phyloP scores from a whole-genome alignment of 2,113 vertebrate species.

The Cnemophilus loriae region DNA sequence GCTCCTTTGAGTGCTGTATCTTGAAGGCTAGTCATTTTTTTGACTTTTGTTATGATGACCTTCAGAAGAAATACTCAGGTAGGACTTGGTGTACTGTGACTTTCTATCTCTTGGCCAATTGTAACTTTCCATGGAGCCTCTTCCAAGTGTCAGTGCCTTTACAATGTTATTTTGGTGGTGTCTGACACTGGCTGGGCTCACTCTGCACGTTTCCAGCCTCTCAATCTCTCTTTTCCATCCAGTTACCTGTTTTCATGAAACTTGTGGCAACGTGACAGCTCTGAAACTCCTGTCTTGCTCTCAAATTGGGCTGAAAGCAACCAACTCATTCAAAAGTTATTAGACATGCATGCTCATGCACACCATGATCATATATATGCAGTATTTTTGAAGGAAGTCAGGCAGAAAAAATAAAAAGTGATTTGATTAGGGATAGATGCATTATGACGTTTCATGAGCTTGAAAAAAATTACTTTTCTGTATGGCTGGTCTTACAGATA shows the following conservation, averaged over 20 bases:
- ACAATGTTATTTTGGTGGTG: neutral
- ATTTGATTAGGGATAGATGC: conserved; percentile 20
- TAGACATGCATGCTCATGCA: conserved; percentile 30
- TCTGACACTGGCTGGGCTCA: neutral
- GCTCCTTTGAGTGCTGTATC: neutral
- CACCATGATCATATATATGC: neutral
- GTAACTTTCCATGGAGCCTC: neutral
- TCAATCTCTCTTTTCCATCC: neutral
- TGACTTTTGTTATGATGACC: neutral
- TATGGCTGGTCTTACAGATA: neutral
- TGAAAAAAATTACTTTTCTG: neutral
- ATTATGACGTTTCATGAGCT: neutral
- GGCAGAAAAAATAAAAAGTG: conserved; percentile 14
- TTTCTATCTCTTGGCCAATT: neutral
- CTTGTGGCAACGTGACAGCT: neutral
- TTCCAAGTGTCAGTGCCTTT: neutral
- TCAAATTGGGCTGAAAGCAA: conserved; percentile 19
- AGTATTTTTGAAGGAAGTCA: neutral
- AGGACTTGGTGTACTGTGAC: neutral
- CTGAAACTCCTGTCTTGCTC: neutral
- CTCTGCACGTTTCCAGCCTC: neutral
- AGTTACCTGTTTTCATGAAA: neutral
- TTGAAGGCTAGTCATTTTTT: neutral
- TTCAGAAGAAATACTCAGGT: neutral
- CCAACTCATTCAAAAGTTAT: neutral